Evolutionary conservation across 2,888 invertebrate genomes (phyloP).

Genomic region (Melanostoma scalare): DNA sequence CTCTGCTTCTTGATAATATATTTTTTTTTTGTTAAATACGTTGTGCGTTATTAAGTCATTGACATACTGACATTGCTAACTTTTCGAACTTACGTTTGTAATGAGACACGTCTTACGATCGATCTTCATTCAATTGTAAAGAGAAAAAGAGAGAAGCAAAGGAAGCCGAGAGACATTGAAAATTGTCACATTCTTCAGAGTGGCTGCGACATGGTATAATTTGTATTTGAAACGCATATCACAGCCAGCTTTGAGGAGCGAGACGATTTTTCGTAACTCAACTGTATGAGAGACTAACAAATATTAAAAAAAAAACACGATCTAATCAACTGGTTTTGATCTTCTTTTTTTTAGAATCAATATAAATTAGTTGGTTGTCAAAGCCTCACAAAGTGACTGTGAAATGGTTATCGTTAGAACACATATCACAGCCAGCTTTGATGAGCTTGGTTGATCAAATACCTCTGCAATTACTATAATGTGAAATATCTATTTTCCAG

Average conservation of each 20-base stretch:
- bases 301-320: not conserved
- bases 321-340: slow-evolving; percentile 18
- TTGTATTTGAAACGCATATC: slow-evolving; percentile 87
- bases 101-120: not conserved
- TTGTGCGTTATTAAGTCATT: slow-evolving; percentile 52
- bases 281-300: not conserved
- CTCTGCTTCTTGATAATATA: slow-evolving; percentile 18
- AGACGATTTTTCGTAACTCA: slow-evolving; percentile 76
- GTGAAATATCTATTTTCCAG: not conserved
- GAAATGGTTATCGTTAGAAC: slow-evolving; percentile 84
- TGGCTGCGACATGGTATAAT: slow-evolving; percentile 91
- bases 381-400: slow-evolving; percentile 92
- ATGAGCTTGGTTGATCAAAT: slow-evolving; percentile 86
- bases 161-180: slow-evolving; percentile 67
- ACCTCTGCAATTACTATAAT: slow-evolving; percentile 37
- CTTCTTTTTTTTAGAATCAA: slow-evolving; percentile 17
- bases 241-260: slow-evolving; percentile 99
- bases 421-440: slow-evolving; percentile 99
- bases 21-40: not conserved
- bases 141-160: not conserved
- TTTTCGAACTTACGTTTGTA: slow-evolving; percentile 29
- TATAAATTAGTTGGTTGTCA: slow-evolving; percentile 74
- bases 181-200: slow-evolving; percentile 89
- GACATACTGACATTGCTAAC: slow-evolving; percentile 55
- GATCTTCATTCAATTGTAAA: not conserved